Evolutionary conservation across 2,888 invertebrate genomes (phyloP).

Genomic region (Tetragonisca angustula): DNA sequence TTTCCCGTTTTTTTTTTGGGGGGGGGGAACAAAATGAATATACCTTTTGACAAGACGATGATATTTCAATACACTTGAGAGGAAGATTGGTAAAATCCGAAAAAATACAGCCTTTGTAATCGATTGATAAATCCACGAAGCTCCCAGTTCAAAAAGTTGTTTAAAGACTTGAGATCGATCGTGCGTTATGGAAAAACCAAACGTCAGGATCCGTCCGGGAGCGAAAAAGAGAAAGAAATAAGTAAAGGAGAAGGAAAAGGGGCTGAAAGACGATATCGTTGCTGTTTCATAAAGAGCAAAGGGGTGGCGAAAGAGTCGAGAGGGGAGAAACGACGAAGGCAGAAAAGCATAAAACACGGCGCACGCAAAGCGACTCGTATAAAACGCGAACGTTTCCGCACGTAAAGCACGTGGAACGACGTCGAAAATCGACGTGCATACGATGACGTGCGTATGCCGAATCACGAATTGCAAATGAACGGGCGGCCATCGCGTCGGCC

Average conservation of each 20-base stretch:
- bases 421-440: conserved; percentile 40
- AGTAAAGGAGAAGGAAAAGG: background rate
- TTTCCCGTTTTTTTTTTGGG: too few relatives aligned
- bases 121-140: too few relatives aligned
- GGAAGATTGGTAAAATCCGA: too few relatives aligned
- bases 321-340: too few relatives aligned
- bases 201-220: background rate
- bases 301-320: background rate
- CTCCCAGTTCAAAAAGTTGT: too few relatives aligned
- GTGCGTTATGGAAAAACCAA: background rate
- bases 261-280: background rate
- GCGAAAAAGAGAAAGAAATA: background rate
- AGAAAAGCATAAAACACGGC: conserved; percentile 45
- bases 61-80: too few relatives aligned
- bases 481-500: conserved; percentile 21
- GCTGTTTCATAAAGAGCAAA: too few relatives aligned
- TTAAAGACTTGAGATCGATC: too few relatives aligned
- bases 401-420: conserved; percentile 59
- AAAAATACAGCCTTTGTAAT: too few relatives aligned
- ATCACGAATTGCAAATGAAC: conserved; percentile 65
- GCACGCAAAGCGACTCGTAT: conserved; percentile 60
- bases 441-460: conserved; percentile 44
- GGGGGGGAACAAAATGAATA: too few relatives aligned
- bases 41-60: too few relatives aligned
- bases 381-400: conserved; percentile 68